phyloP scores from a whole-genome alignment of 2,113 vertebrate species.

The Ammodytes dubius region DNA sequence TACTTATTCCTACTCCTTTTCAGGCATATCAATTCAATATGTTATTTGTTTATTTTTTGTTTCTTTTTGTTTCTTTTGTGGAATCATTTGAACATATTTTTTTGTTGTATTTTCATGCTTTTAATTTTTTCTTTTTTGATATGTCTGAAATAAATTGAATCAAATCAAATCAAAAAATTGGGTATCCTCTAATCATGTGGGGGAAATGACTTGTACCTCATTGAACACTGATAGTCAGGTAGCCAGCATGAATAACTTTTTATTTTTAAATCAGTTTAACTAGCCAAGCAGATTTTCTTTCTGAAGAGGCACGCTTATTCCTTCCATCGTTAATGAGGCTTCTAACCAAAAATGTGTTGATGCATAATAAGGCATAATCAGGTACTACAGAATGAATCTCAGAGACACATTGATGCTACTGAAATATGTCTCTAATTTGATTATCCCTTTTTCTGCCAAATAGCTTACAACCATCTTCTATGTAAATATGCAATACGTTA shows the following conservation, averaged over 20 bases:
- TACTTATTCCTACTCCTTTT: too few relatives aligned
- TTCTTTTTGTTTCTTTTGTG: too few relatives aligned
- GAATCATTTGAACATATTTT: too few relatives aligned
- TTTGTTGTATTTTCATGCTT: too few relatives aligned
- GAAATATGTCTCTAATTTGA: constrained; percentile 20
- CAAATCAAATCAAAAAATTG: too few relatives aligned
- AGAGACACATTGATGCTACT: neutral
- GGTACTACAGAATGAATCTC: constrained; percentile 28
- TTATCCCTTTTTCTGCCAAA: neutral
- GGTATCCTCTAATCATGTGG: constrained; percentile 57
- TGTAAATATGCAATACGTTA: constrained; percentile 3
- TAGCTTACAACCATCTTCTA: neutral
- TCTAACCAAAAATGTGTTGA: neutral
- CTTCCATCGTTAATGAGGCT: constrained; percentile 23
- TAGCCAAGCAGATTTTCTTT: constrained; percentile 21
- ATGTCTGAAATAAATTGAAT: too few relatives aligned
- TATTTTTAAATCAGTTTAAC: constrained; percentile 50
- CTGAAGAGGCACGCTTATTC: constrained; percentile 48
- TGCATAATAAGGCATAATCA: constrained; percentile 14
- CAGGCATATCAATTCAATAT: too few relatives aligned
- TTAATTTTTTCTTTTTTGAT: too few relatives aligned
- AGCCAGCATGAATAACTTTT: neutral
- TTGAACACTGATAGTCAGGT: constrained; percentile 36
- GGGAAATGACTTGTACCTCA: constrained; percentile 69
- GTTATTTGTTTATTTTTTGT: too few relatives aligned